Evolutionary conservation across 1,140 invertebrate genomes (phyloP).

Genomic region (Semibalanus balanoides): DNA sequence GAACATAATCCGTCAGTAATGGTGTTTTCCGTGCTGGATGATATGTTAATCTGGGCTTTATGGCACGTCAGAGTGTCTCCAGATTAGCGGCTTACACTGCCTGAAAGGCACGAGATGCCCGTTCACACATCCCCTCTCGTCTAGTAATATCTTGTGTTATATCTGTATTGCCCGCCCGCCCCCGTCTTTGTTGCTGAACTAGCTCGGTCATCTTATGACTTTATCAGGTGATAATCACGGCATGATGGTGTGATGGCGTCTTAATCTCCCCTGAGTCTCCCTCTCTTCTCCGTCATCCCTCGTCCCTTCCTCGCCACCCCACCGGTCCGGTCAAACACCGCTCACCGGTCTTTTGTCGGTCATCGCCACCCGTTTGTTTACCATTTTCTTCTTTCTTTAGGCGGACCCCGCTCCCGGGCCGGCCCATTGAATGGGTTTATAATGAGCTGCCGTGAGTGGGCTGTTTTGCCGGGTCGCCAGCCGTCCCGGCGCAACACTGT

Average conservation of each 20-base stretch:
- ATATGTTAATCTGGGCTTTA: neutral
- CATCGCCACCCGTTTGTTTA: neutral
- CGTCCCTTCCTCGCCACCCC: neutral
- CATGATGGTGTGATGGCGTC: neutral
- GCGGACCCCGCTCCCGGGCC: no score
- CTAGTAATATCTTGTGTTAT: no score
- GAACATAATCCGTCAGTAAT: neutral
- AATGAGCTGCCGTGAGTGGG: neutral
- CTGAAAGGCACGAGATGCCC: no score
- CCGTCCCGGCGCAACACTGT: no score
- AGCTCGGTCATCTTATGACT: no score
- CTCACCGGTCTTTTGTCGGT: neutral
- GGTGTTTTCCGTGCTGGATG: neutral
- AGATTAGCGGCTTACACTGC: no score
- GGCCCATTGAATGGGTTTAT: neutral
- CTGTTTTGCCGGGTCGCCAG: neutral
- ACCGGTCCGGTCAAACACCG: neutral
- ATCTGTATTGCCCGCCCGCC: no score
- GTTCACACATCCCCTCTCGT: no score
- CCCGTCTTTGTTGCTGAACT: no score
- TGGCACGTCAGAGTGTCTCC: neutral
- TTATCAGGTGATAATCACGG: no score
- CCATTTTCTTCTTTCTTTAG: neutral
- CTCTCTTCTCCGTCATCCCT: neutral
- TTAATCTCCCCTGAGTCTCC: neutral